Evolutionary conservation across 2,113 vertebrate species (phyloP).

Genomic region (Marmota monax): DNA sequence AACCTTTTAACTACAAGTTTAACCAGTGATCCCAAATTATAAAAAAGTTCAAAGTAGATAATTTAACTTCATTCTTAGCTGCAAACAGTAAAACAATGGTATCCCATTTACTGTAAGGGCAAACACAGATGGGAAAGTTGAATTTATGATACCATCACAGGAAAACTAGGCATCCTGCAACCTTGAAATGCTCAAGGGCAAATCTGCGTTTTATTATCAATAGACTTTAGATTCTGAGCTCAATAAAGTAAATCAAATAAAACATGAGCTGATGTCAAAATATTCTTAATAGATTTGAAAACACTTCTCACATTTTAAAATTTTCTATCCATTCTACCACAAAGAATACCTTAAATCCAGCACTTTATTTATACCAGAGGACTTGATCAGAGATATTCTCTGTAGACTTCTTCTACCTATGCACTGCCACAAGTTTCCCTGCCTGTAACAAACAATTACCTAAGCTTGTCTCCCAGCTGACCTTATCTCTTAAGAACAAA

Average conservation of each 20-base stretch:
- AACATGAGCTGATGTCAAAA: conserved; percentile 62
- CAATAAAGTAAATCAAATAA: conserved; percentile 66
- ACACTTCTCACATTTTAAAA: conserved; percentile 52
- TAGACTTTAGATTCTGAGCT: conserved; percentile 62
- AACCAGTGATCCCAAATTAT: conserved; percentile 10
- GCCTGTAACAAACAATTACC: conserved; percentile 63
- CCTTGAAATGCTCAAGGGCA: conserved; percentile 70
- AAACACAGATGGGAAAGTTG: conserved; percentile 9
- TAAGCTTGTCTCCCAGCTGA: conserved; percentile 64
- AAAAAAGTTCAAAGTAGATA: conserved; percentile 40
- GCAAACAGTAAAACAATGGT: conserved; percentile 55
- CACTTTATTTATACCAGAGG: conserved; percentile 24
- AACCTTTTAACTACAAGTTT: conserved; percentile 57
- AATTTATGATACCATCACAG: conserved; percentile 56
- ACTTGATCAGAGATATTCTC: conserved; percentile 58
- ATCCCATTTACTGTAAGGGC: conserved; percentile 56
- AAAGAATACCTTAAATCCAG: conserved; percentile 36
- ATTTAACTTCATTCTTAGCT: conserved; percentile 35
- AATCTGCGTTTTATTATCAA: conserved; percentile 65
- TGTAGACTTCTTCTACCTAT: conserved; percentile 33
- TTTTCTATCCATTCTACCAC: conserved; percentile 25
- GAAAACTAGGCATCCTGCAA: conserved; percentile 53
- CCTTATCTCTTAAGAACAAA: conserved; percentile 74
- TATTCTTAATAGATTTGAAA: conserved; percentile 62
- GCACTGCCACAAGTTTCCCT: background rate